These are phyloP conservation scores for Amazona vittata DNA, from an alignment of 2,113 vertebrate genomes.

Conservation along the genomic window DNA sequence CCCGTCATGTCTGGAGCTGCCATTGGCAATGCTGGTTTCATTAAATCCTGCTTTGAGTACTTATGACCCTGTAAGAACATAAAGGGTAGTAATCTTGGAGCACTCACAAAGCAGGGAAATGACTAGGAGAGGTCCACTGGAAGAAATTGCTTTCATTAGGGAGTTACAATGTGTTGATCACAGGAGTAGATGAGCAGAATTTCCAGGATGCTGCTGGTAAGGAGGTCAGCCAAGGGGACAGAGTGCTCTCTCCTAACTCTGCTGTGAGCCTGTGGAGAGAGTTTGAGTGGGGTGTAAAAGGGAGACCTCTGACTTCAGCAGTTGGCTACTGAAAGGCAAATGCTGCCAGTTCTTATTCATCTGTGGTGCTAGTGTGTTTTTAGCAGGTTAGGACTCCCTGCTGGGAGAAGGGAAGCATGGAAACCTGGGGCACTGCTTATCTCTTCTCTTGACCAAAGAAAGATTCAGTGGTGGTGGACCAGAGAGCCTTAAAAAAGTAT, in stretches of 20 bases:
- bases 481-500: background rate
- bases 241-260: background rate
- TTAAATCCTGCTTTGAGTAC: background rate
- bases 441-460: background rate
- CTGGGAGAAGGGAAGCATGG: background rate
- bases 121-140: background rate
- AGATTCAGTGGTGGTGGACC: background rate
- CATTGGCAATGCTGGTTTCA: background rate
- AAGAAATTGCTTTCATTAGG: background rate
- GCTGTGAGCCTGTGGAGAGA: background rate
- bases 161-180: background rate
- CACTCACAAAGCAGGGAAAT: background rate
- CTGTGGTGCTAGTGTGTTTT: background rate
- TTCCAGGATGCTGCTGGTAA: background rate
- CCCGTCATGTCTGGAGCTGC: background rate
- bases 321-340: background rate
- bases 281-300: background rate
- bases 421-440: background rate
- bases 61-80: background rate
- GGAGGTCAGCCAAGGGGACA: background rate
- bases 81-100: background rate
- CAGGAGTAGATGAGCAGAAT: background rate
- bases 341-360: background rate
- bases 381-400: background rate
- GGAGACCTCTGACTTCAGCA: background rate